Evolutionary conservation across 2,888 invertebrate species (phyloP).

Genomic region (Drosophila incognita): DNA sequence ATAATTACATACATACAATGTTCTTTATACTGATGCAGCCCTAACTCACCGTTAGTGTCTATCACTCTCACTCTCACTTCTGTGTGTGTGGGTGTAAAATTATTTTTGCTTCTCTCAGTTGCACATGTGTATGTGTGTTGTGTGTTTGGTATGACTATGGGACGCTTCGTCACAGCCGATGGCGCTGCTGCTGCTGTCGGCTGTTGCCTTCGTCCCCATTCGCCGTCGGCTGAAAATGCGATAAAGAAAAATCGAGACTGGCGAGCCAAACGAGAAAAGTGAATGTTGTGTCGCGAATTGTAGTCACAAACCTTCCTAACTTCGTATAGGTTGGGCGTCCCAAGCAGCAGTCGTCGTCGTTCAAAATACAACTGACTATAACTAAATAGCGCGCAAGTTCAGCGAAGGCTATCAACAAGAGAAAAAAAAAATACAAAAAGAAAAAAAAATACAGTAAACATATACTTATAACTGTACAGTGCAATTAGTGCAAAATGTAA

Average conservation of each 20-base stretch:
- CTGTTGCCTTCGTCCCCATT: constrained; percentile 17
- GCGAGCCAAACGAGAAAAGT: constrained; percentile 77
- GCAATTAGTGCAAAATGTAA: constrained; percentile 63
- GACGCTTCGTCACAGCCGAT: constrained; percentile 41
- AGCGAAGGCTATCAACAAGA: constrained; percentile 35
- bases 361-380: constrained; percentile 39
- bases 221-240: constrained; percentile 63
- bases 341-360: constrained; percentile 52
- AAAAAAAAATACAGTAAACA: constrained; percentile 21
- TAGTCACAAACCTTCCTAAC: constrained; percentile 82
- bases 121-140: constrained; percentile 11
- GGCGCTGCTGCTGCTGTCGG: constrained; percentile 8
- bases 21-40: constrained; percentile 9
- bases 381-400: constrained; percentile 41
- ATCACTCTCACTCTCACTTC: background rate
- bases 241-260: constrained; percentile 80
- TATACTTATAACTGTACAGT: constrained; percentile 65
- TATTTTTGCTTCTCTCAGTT: background rate
- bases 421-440: constrained; percentile 36
- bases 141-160: constrained; percentile 52
- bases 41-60: constrained; percentile 4
- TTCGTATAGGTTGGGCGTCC: constrained; percentile 81
- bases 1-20: background rate
- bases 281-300: constrained; percentile 75
- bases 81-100: constrained; percentile 11